Conservation (phyloP, 2,888 invertebrate species). For the Ophioninae sp. region DNA sequence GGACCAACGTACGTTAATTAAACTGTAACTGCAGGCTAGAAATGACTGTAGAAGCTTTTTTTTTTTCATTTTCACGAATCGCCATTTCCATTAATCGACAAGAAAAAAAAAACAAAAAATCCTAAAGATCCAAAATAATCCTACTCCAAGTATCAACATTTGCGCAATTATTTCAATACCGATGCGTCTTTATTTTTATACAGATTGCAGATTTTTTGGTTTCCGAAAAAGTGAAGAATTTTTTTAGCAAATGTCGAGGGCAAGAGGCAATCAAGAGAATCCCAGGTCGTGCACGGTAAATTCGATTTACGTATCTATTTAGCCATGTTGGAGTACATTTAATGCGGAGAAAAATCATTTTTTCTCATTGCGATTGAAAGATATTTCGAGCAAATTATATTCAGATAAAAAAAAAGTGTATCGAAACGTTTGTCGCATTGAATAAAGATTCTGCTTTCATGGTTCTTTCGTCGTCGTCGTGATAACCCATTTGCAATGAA, state of each 20-base stretch:
- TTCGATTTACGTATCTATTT: no score
- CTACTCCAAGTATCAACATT: neutral
- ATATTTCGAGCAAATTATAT: no score
- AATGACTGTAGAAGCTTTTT: constrained; percentile 1
- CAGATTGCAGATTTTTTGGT: neutral
- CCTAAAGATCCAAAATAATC: neutral
- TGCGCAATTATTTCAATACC: neutral
- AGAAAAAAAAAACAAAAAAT: neutral
- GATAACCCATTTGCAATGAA: no score
- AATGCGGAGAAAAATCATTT: no score
- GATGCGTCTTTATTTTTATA: neutral
- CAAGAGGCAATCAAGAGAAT: no score
- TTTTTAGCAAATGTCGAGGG: neutral
- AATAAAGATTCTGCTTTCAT: no score
- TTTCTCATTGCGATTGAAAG: no score
- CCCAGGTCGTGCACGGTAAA: no score
- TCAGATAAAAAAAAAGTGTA: no score
- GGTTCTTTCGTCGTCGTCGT: no score
- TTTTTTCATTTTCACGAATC: neutral
- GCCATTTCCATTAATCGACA: constrained; percentile 5
- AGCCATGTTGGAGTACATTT: no score
- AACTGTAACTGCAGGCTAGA: constrained; percentile 22
- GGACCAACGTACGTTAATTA: constrained; percentile 41
- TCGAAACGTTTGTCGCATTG: no score
- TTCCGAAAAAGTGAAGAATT: neutral